Conservation (phyloP, 2,888 invertebrate genomes). For the Cerceris rybyensis region DNA sequence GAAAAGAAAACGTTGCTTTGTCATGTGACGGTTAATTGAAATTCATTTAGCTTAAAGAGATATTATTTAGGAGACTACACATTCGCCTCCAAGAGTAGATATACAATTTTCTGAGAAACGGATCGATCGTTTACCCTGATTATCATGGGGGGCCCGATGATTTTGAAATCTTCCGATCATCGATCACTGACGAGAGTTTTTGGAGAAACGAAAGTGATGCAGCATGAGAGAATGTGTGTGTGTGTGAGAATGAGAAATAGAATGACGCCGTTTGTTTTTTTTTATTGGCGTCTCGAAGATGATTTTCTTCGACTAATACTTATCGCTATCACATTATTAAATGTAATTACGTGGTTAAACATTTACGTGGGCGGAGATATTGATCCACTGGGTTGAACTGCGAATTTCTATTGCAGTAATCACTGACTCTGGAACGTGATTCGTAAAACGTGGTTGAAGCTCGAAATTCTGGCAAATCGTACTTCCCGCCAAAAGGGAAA, state of each 20-base stretch:
- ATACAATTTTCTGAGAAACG: too few species aligned
- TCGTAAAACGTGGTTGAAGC: too few species aligned
- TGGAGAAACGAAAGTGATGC: conserved; percentile 15
- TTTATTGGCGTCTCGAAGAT: conserved; percentile 74
- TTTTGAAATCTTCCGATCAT: too few species aligned
- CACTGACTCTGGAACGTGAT: background rate
- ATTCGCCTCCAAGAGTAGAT: too few species aligned
- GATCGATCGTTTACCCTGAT: too few species aligned
- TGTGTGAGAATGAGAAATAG: conserved; percentile 42
- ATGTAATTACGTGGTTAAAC: conserved; percentile 75
- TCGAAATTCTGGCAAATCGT: too few species aligned
- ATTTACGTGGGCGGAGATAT: conserved; percentile 41
- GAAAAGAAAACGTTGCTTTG: too few species aligned
- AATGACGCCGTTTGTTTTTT: conserved; percentile 69
- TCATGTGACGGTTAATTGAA: too few species aligned
- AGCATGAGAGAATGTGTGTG: conserved; percentile 13
- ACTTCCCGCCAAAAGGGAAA: too few species aligned
- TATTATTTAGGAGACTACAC: too few species aligned
- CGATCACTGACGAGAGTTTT: background rate
- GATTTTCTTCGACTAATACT: conserved; percentile 78
- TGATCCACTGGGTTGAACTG: conserved; percentile 38
- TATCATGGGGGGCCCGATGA: too few species aligned
- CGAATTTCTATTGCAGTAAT: conserved; percentile 48
- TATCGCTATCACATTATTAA: conserved; percentile 76
- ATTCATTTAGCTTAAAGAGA: too few species aligned